Conservation (phyloP, 2,888 invertebrate species). For the Caradrina kadenii region DNA sequence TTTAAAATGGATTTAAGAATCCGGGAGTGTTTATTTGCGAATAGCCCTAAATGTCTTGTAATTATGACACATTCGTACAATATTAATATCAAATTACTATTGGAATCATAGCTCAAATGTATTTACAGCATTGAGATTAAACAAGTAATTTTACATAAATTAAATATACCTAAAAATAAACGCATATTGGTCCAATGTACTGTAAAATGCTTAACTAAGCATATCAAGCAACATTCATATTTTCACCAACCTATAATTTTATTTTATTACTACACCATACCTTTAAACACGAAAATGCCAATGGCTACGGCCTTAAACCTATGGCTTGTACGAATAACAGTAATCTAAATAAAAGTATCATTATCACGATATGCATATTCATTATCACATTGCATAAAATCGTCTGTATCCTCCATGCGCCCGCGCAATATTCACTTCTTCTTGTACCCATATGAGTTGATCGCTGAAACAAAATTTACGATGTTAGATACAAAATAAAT, state of each 20-base stretch:
- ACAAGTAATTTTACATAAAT: background rate
- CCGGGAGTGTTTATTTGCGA: background rate
- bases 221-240: constrained; percentile 7
- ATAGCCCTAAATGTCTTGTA: background rate
- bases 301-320: constrained; percentile 39
- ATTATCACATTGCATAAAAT: constrained; percentile 63
- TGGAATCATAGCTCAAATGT: background rate
- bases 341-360: constrained; percentile 49
- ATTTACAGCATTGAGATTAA: background rate
- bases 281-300: constrained; percentile 32
- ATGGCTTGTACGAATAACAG: constrained; percentile 51
- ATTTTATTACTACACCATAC: constrained; percentile 25
- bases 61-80: background rate
- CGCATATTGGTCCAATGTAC: constrained; percentile 31
- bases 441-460: constrained; percentile 94
- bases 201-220: constrained; percentile 16
- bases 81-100: background rate
- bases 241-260: background rate
- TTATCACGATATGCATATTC: constrained; percentile 65
- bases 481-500: constrained; percentile 8
- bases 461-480: constrained; percentile 88
- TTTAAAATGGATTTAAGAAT: too few species aligned
- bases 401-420: constrained; percentile 11
- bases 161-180: background rate
- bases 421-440: constrained; percentile 76